These are phyloP conservation scores for Diadema setosum DNA, from an alignment of 35 echinoderm and acorn worm genomes.

Conservation along the genomic window DNA sequence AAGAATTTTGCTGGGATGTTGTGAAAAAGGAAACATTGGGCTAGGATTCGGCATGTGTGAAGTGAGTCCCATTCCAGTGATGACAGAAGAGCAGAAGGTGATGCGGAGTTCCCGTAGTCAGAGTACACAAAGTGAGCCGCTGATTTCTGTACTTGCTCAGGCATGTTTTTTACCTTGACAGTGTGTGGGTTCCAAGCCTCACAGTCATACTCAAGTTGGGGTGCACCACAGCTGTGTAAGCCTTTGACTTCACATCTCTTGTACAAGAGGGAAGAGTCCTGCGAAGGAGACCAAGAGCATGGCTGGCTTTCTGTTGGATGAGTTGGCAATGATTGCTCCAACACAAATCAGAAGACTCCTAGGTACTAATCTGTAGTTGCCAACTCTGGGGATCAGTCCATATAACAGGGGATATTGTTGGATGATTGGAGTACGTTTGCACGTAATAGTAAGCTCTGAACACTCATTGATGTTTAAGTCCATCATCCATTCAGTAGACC, in stretches of 20 bases:
- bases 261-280: conserved; percentile 21
- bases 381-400: not conserved
- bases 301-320: not conserved
- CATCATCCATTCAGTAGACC: conserved; percentile 25
- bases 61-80: not conserved
- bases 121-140: not conserved
- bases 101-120: not conserved
- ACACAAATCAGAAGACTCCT: not conserved
- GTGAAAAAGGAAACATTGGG: not conserved
- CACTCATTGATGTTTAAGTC: conserved; percentile 26
- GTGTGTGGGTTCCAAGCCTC: conserved; percentile 27
- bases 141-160: conserved; percentile 14
- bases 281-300: conserved; percentile 35
- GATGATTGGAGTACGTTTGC: conserved; percentile 7
- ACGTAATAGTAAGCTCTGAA: not conserved
- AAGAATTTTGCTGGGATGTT: not conserved
- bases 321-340: not conserved
- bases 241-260: conserved; percentile 4
- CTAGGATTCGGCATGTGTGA: not conserved
- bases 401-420: not conserved
- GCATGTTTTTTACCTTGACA: not conserved
- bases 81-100: not conserved
- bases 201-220: conserved; percentile 19
- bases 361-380: conserved; percentile 33
- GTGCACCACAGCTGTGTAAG: conserved; percentile 3